Conservation (phyloP, 1,140 invertebrate genomes). For the Anoplophora glabripennis region DNA sequence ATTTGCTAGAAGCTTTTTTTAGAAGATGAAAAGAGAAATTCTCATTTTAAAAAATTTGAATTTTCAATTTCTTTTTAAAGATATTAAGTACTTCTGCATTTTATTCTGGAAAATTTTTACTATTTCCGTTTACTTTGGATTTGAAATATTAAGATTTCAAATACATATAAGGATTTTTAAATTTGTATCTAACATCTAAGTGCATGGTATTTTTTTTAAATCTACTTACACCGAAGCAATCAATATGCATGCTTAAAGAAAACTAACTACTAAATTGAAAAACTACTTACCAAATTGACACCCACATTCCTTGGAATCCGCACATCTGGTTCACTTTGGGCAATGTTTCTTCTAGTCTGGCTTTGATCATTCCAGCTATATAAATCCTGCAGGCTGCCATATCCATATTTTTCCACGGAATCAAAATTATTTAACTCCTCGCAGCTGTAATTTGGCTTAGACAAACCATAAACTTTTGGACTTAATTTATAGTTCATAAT, state of each 20-base stretch:
- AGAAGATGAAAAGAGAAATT: too few species aligned
- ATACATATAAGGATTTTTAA: too few species aligned
- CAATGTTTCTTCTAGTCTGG: slow-evolving; percentile 26
- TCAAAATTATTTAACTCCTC: slow-evolving; percentile 54
- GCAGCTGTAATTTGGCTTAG: slow-evolving; percentile 55
- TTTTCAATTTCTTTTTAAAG: too few species aligned
- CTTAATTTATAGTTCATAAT: slow-evolving; percentile 52
- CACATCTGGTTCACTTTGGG: slow-evolving; percentile 46
- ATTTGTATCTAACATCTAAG: too few species aligned
- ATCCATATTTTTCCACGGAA: slow-evolving; percentile 37
- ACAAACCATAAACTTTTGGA: slow-evolving; percentile 57
- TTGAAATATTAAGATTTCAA: too few species aligned
- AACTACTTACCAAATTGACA: slow-evolving; percentile 4
- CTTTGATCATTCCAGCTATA: slow-evolving; percentile 26
- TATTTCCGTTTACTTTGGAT: too few species aligned
- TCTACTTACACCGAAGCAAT: too few species aligned
- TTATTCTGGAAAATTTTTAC: too few species aligned
- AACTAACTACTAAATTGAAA: background rate
- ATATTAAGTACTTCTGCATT: too few species aligned
- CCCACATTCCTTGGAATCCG: slow-evolving; percentile 23
- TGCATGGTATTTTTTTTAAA: too few species aligned
- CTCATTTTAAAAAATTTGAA: too few species aligned
- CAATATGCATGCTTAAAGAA: background rate
- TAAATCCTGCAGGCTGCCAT: slow-evolving; percentile 46
- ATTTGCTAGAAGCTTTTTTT: too few species aligned